Evolutionary conservation across 2,113 vertebrate species (phyloP).

Genomic region (Porphyrio hochstetteri): DNA sequence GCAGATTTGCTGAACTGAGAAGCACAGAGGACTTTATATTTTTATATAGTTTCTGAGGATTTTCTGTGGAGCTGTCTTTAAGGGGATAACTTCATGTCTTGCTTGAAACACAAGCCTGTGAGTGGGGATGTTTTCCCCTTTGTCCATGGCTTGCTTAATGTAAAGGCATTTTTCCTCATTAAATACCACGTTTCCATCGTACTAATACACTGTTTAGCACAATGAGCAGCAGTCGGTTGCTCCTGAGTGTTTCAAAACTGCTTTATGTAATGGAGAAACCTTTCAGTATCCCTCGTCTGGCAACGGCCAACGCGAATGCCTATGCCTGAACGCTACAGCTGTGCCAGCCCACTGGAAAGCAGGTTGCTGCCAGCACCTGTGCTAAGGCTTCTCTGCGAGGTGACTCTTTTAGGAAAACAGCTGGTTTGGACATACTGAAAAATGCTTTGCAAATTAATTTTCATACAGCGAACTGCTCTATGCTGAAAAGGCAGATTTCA

Average conservation of each 20-base stretch:
- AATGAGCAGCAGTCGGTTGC: not conserved
- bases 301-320: fast-evolving
- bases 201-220: not conserved
- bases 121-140: not conserved
- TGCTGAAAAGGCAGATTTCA: not conserved
- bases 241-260: not conserved
- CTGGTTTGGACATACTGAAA: not conserved
- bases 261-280: not conserved
- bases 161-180: not conserved
- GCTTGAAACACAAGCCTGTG: not conserved
- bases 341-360: fast-evolving
- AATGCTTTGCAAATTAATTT: not conserved
- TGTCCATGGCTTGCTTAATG: not conserved
- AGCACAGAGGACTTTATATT: not conserved
- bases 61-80: not conserved
- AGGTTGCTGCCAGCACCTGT: not conserved
- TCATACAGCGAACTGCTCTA: not conserved
- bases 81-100: not conserved
- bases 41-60: not conserved
- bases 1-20: not conserved
- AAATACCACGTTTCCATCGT: not conserved
- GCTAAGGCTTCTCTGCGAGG: not conserved
- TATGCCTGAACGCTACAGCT: not conserved
- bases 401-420: not conserved
- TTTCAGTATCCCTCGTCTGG: not conserved